Base-by-base conservation (phyloP, 1,140 invertebrate genomes). In the Tetramorium alpestre region DNA sequence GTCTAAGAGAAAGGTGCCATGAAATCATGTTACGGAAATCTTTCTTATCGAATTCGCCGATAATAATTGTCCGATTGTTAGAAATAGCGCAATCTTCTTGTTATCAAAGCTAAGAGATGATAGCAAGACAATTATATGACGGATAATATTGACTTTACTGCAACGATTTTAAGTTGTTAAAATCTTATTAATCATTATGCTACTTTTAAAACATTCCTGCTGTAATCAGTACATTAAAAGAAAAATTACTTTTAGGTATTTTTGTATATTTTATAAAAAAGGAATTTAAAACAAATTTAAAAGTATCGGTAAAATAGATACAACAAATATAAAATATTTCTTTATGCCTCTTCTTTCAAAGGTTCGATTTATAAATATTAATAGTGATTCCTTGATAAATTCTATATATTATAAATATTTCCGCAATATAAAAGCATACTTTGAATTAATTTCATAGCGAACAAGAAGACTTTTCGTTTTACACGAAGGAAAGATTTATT, bases 401-500 rank as follows among this genome's bases (percentile, higher is more conserved):
- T 11, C 7, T 38, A 11, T 8, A 22, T 49, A 80, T 72, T 49
- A 80, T 72, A 82, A 73, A 82, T 72, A 82, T 47, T 73, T 73
- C 4, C 18, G 6, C 51, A 44, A 58, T 10, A 44, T 47, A 72
- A 1, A 41, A 28, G 16, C 51, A n/a, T 49, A 16, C 22, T 3
- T 58, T 70, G 67, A 72, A 60, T 58, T 72, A 49, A 73, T 82
- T 82, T 33, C 4, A 11, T 58, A 58, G 58, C 13, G n/a, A 82
- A 16, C 13, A 33, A 5, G 67, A 18, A 58, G n/a, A 84, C 51
- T 72, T 72, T 13, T 1, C 13, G 64, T 18, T 22, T 28, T 10
- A 3, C 33, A 18, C 7, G 28, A 47, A 73, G 44, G 0, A 56
- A 38, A 88, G 65, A 58, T 80, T 86, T 65, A 87, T 86, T 64